Evolutionary conservation across 2,113 vertebrate species (phyloP), one percentile per base, ranked within the genome.

Genomic region (Thomomys bottae): DNA sequence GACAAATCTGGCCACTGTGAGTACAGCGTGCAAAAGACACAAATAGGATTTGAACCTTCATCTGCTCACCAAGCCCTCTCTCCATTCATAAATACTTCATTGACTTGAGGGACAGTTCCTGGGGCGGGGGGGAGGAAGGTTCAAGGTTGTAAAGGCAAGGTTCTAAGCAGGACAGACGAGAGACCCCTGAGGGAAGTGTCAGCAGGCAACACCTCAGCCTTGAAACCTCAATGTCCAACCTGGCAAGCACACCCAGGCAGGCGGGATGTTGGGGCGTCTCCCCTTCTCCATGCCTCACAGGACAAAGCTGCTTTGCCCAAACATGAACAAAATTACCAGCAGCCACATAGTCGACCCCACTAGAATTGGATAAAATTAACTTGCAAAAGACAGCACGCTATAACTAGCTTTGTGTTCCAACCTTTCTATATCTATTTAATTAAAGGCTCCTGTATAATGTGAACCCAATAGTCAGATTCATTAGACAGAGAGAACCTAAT

Each of bases 391-490:
- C 93, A 95, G 77, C 88, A 92, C 0, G 76, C 80, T 63, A 67
- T 91, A 95, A 94, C 81, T 68, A 66, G 94, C 66, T 38, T 96
- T 90, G 95, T 0, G 1, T 76, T 92, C 94, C 94, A 95, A 94
- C 89, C 95, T 94, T 93, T 94, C 94, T 87, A 82, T 83, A 94
- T 92, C 97, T 95, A 88, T 96, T 97, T 97, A 96, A 98, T 97
- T 96, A 97, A 96, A 96, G 96, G 89, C 89, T 94, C 90, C 95
- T 89, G 94, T 95, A 91, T 94, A 95, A 91, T 64, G 90, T 94
- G 96, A 96, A 97, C 96, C 96, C 88, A 96, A 96, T 90, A 63
- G 92, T 95, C 93, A 94, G 95, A 96, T 95, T 97, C 97, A 97
- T 97, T 96, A 98, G 95, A 94, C 84, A 76, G 73, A 18, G 71